phyloP scores from a whole-genome alignment of 2,888 invertebrate genomes.

The Melanotus villosus region DNA sequence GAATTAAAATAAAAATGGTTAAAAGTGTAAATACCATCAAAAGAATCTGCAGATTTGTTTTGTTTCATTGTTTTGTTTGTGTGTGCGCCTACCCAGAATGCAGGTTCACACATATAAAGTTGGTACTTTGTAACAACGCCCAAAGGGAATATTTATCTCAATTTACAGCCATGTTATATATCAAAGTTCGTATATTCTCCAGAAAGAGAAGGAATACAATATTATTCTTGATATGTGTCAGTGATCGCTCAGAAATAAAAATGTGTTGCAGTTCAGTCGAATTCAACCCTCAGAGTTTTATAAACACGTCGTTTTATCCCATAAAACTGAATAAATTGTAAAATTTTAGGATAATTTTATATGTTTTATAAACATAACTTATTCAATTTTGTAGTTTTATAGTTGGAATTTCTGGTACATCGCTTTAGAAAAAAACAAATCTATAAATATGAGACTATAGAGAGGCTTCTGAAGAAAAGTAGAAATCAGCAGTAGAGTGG shows the following conservation, averaged over 20 bases:
- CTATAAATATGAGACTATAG: no score
- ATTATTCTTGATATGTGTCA: constrained; percentile 16
- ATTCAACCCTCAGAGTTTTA: background rate
- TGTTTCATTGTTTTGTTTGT: background rate
- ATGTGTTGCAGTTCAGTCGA: background rate
- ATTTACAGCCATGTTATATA: constrained; percentile 17
- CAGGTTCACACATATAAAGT: constrained; percentile 1
- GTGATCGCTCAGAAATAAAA: constrained; percentile 6
- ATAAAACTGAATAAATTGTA: background rate
- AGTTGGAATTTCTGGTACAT: no score
- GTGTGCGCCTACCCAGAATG: background rate
- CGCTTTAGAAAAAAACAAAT: no score
- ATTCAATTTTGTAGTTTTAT: no score
- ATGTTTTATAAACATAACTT: no score
- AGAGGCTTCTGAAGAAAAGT: no score
- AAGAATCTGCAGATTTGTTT: no score
- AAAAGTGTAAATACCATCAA: no score
- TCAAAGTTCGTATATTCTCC: constrained; percentile 7
- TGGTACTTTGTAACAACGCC: constrained; percentile 14
- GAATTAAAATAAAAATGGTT: no score
- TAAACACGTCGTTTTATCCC: background rate
- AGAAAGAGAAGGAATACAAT: background rate
- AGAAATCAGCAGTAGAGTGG: no score
- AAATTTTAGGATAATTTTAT: no score
- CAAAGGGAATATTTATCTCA: constrained; percentile 18